Base-by-base conservation (phyloP, 2,888 invertebrate species). In the Hipparchia sbordonii region DNA sequence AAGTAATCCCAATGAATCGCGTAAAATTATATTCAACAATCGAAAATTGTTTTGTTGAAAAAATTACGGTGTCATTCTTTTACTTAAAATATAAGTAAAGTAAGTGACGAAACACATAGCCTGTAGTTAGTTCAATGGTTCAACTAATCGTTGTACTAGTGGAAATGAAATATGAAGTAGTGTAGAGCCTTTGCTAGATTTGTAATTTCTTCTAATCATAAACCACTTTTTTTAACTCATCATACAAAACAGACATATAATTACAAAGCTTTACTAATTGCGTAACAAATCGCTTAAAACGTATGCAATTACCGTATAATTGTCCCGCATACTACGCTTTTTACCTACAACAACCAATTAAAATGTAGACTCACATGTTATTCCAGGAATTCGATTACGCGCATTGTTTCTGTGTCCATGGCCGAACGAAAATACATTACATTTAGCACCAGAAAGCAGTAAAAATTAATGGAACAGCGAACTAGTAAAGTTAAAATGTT, bases 401-500 rank as follows among this genome's bases (percentile, higher is more conserved):
- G 45, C 54, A 62, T 52, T 69, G 69, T 69, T 56, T 67, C 67
- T 56, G 33, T 61, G 13, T 51, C 33, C 60, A 61, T 52, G 69
- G n/a, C 39, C 23, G 23, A 39, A 67, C 48, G 67, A 56, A 71
- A 70, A 70, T 73, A 75, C 71, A 73, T 75, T 65, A 70, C 62
- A 75, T 73, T 75, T 63, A 71, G 59, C 71, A 67, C 69, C 56
- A 52, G 54, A 68, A 71, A 68, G 68, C 39, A 73, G 71, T 72
- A 74, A 76, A 76, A 74, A 74, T 70, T 70, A 74, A 72, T 74
- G 72, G 72, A 72, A 72, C 72, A 63, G 71, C 48, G 71, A 59
- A 71, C 72, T 57, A 75, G 74, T 72, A 72, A 76, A 76, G 77
- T 79, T 78, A 76, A 79, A 79, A 76, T 73, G 68, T 75, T 77